Conservation (phyloP, 2,797 vertebrate genomes). For the Discoglossus pictus region DNA sequence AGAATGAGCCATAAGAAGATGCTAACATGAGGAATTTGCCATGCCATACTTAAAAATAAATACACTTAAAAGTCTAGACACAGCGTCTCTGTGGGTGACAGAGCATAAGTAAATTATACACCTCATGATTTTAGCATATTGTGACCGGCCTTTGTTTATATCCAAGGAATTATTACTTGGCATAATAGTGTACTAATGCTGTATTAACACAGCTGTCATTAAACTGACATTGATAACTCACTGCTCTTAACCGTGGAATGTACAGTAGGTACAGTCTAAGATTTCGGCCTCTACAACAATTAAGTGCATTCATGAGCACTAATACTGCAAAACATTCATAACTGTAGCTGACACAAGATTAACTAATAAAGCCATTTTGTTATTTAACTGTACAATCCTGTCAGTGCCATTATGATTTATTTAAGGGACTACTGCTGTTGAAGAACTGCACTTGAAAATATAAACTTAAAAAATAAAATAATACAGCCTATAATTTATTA, state of each 20-base stretch:
- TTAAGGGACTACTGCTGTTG: too few relatives aligned
- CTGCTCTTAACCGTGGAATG: constrained; percentile 3
- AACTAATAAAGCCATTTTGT: too few relatives aligned
- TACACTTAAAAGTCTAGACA: constrained; percentile 52
- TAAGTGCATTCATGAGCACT: not conserved
- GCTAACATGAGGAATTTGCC: constrained; percentile 50
- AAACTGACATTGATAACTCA: constrained; percentile 24
- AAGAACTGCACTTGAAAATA: too few relatives aligned
- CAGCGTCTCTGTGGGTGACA: constrained; percentile 41
- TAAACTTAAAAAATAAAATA: too few relatives aligned
- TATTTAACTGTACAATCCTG: too few relatives aligned
- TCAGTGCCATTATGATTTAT: too few relatives aligned
- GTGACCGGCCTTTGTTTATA: constrained; percentile 41
- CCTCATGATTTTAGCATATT: constrained; percentile 43
- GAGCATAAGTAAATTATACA: constrained; percentile 42
- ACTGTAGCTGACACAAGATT: too few relatives aligned
- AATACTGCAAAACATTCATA: too few relatives aligned
- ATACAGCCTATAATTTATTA: too few relatives aligned
- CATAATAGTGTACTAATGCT: constrained; percentile 19
- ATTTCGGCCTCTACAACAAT: not conserved
- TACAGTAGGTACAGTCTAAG: not conserved
- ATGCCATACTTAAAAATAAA: constrained; percentile 51
- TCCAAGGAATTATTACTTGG: constrained; percentile 33
- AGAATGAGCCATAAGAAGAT: constrained; percentile 43
- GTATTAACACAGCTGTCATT: constrained; percentile 44